Evolutionary conservation across 2,797 vertebrate genomes (phyloP), one percentile per base, ranked within the genome.

Genomic region (Lindbergichthys nudifrons): DNA sequence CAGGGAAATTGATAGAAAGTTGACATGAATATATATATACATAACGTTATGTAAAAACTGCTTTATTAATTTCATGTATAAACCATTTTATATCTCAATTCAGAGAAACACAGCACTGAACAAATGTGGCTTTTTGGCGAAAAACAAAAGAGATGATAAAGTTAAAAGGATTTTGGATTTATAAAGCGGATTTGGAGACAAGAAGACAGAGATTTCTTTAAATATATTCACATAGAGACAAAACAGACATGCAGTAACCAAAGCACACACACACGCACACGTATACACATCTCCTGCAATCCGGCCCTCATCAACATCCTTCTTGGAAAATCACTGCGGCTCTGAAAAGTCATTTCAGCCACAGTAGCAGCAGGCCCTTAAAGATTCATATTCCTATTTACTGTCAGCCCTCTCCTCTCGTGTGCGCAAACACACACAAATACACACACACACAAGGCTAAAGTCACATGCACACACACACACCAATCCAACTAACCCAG

Each of bases 351-450:
- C 87, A 93, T 93, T 94, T 93, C 91, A 92, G 88, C 91, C 86
- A 88, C 91, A 89, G 90, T 90, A 90, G 81, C 92, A 93, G 88
- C 86, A 89, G 88, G 85, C 86, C 85, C 90, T 93, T 92, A 92
- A 94, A 92, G 90, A 94, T 94, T 94, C 92, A 93, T 93, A 94
- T 94, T 93, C 88, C 91, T 91, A 92, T 93, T 93, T 94, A 91
- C 90, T 93, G 89, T 91, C 89, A 92, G 85, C 90, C 74, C 74
- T 84, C 77, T 86, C 73, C 80, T 81, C 54, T 66, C 42, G 14
- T 63, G 39, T 58, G 10, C 63, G 23, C 48, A 32, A 71, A 59
- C 65, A 66, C 60, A 72, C 41, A 70, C 36, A 70, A 30, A 68
- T 36, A 56, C 53, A 56, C 41, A 61, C 41, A 61, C 42, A 61